A percentile compares a stretch with the other conserved stretches of the same genome.
These are phyloP conservation scores for Synergus laeviventris DNA, from an alignment of 2,888 invertebrate species.

Conservation along the genomic window DNA sequence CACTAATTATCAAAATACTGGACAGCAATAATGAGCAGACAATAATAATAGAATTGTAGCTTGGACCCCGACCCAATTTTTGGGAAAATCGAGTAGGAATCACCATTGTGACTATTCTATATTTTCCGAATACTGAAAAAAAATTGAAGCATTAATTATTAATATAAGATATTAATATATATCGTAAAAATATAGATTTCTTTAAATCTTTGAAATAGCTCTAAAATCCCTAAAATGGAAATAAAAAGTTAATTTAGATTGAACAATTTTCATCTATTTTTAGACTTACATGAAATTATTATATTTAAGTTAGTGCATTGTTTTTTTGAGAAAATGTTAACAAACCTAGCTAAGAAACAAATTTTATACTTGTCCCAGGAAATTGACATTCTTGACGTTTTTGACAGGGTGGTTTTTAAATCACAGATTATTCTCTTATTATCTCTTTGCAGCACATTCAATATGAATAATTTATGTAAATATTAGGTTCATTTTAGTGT, in stretches of 20 bases:
- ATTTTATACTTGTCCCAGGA: background rate
- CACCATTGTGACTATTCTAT: conserved; percentile 45
- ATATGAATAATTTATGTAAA: background rate
- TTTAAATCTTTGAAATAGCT: background rate
- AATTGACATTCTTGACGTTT: background rate
- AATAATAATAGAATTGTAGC: conserved; percentile 56
- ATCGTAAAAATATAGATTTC: background rate
- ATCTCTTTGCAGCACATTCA: background rate
- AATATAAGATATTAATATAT: background rate
- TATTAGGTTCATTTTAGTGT: background rate
- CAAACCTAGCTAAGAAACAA: background rate
- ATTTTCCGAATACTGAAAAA: conserved; percentile 6
- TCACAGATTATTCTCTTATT: background rate
- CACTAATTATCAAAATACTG: conserved; percentile 55
- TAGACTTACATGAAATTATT: background rate
- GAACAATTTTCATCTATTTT: background rate
- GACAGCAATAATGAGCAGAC: conserved; percentile 54
- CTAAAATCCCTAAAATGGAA: background rate
- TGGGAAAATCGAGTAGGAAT: conserved; percentile 50
- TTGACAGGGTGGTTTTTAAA: background rate
- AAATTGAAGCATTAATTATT: background rate
- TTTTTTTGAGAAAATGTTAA: background rate
- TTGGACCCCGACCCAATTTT: conserved; percentile 54
- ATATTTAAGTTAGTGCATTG: background rate
- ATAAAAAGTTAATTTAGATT: background rate